Base-by-base conservation (phyloP, 2,888 invertebrate genomes). In the Aleiodes alternator region DNA sequence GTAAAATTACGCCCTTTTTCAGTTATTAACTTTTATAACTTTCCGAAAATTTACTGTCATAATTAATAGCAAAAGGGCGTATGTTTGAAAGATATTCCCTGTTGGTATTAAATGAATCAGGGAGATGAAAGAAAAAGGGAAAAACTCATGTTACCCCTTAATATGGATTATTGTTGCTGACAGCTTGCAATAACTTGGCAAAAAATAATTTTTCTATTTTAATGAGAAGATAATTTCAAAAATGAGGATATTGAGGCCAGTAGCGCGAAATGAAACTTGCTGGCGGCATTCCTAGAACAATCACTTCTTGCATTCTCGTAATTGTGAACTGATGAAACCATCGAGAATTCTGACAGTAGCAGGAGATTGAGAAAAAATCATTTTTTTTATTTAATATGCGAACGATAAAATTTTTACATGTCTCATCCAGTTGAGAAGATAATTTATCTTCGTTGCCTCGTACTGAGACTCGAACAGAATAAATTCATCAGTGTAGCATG, bases 301-400 rank as follows among this genome's bases (percentile, higher is more conserved):
- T 78, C 76, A 73, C 71, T 23, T 43, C 31, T 34, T n/a, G 31
- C 31, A 43, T 53, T 48, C 55, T 61, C 61, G 69, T 78, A 80
- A 80, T 80, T 78, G 74, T 75, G 72, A 76, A 78, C 76, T 80
- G 79, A 80, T 80, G 79, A 80, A 80, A 77, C 48, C 71, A 59
- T 69, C 71, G 61, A 72, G 71, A 51, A 56, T 43, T 59, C 61
- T 74, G 57, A 48, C 69, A 51, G 31, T 29, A 29, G 43, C 11
- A 9, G 9, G 43, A 69, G 23, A 69, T 31, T n/a, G 5, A 50
- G n/a, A 14, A n/a, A n/a, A 69, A 53, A 29, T 53, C 12, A 12
- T 43, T 69, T 64, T n/a, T 51, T 12, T n/a, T 6, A 69, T 50
- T 50, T 69, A 48, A 69, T 59, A 12, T 29, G 59, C 16, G 11